These are phyloP conservation scores for Corythornis vintsioides DNA, from an alignment of 2,113 vertebrate species.

Conservation along the genomic window DNA sequence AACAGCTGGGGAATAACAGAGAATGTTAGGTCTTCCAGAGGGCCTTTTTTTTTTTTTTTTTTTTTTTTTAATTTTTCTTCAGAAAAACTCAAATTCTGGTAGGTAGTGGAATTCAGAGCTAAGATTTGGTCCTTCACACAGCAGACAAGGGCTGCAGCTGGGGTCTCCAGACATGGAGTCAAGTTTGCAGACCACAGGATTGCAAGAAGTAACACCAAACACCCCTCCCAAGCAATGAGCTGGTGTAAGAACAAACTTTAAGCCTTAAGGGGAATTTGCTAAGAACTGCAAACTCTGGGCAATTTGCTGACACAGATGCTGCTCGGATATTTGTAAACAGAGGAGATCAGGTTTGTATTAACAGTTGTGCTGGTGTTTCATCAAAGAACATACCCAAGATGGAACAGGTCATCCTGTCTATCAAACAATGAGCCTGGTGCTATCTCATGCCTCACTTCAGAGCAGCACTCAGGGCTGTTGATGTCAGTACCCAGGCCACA, in stretches of 20 bases:
- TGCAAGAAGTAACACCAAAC: neutral
- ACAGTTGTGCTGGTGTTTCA: neutral
- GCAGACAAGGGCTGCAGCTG: neutral
- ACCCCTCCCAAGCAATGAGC: neutral
- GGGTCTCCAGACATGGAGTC: neutral
- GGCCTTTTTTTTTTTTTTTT: neutral
- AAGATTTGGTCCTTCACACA: neutral
- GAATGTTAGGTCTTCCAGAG: neutral
- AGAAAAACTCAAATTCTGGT: neutral
- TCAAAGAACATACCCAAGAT: rapidly evolving
- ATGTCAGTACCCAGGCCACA: no score
- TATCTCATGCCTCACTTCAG: neutral
- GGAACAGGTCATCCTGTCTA: neutral
- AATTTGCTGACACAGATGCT: neutral
- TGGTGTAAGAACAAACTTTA: neutral
- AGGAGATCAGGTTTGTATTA: neutral
- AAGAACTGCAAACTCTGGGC: neutral
- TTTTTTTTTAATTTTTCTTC: neutral
- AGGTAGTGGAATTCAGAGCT: neutral
- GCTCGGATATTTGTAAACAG: neutral
- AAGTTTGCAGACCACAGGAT: neutral
- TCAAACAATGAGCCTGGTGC: neutral
- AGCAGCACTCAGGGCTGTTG: neutral
- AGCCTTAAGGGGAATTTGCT: neutral
- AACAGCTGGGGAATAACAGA: neutral